These are phyloP conservation scores for Euplagia quadripunctaria DNA, from an alignment of 2,888 invertebrate genomes.

Conservation along the genomic window DNA sequence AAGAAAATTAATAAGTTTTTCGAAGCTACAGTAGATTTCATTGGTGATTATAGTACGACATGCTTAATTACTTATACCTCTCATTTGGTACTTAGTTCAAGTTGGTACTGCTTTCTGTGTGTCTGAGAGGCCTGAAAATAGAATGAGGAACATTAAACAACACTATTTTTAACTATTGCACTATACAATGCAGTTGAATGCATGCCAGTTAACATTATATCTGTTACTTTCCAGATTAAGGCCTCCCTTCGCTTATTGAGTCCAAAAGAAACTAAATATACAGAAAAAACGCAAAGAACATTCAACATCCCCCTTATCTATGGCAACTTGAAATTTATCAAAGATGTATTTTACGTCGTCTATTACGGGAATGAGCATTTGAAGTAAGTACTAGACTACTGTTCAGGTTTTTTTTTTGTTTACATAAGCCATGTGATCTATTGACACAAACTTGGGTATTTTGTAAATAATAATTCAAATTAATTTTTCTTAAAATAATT, in stretches of 20 bases:
- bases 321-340: conserved; percentile 77
- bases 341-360: conserved; percentile 71
- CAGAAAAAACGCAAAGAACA: conserved; percentile 71
- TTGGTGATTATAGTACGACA: no score
- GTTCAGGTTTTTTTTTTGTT: no score
- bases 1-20: no score
- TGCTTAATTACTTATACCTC: no score
- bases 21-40: no score
- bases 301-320: conserved; percentile 83
- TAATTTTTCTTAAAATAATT: not conserved
- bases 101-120: no score
- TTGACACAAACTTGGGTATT: no score
- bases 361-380: conserved; percentile 72
- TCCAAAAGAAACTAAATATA: conserved; percentile 78
- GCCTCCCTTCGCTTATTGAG: conserved; percentile 77
- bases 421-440: no score
- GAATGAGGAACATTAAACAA: no score
- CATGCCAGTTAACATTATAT: not conserved
- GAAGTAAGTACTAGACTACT: conserved; percentile 70
- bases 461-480: no score
- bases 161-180: not conserved
- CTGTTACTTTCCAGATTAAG: conserved; percentile 72
- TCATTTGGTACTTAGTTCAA: no score
- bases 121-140: no score
- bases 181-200: not conserved